Percentiles rank a stretch among this genome's conserved stretches.
Conservation (phyloP, 1,140 invertebrate species). For the Ceratina calcarata region DNA sequence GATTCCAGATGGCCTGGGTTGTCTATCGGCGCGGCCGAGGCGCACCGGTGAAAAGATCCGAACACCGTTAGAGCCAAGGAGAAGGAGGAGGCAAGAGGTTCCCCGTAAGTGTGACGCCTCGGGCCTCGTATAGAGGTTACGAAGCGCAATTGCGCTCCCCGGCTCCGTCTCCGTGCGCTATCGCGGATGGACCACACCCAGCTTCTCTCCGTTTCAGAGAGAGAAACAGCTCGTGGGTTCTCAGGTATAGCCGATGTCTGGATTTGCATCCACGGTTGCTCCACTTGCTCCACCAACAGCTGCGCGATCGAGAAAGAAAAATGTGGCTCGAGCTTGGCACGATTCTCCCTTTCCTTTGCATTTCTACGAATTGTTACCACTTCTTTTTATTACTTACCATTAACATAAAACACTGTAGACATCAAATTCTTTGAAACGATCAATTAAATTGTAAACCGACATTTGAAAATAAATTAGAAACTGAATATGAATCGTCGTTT, state of each 20-base stretch:
- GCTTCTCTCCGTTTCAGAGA: conserved; percentile 33
- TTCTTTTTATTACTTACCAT: no score
- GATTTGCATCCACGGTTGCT: conserved; percentile 61
- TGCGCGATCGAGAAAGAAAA: neutral
- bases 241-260: conserved; percentile 34
- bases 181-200: conserved; percentile 62
- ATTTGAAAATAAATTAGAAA: no score
- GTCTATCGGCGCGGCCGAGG: neutral
- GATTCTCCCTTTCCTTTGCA: no score
- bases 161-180: conserved; percentile 45
- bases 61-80: conserved; percentile 51
- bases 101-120: conserved; percentile 36
- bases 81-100: conserved; percentile 47
- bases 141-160: conserved; percentile 39
- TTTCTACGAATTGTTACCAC: no score
- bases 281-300: conserved; percentile 45
- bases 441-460: no score
- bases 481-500: no score
- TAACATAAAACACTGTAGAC: no score
- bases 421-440: no score
- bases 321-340: neutral
- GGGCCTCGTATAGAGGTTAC: conserved; percentile 56
- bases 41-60: conserved; percentile 37
- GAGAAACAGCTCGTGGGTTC: conserved; percentile 43
- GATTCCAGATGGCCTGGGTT: conserved; percentile 42